Percentiles rank a stretch among this genome's conserved stretches.
Conservation (phyloP, 2,888 invertebrate genomes). For the Chymomyza caudatula region DNA sequence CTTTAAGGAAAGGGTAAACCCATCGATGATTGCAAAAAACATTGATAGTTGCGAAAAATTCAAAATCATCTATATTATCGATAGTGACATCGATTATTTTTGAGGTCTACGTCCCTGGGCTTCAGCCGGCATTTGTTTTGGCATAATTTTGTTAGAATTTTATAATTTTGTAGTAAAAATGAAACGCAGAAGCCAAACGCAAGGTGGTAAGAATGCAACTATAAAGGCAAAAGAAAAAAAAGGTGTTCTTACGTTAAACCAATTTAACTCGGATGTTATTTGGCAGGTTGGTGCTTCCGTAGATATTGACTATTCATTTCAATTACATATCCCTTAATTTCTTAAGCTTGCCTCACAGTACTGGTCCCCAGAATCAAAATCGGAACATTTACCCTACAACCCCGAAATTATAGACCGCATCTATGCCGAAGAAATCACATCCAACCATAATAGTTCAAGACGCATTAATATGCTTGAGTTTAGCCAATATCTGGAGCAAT, state of each 20-base stretch:
- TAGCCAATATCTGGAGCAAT: conserved; percentile 97
- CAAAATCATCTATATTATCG: too few species aligned
- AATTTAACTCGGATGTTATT: conserved; percentile 93
- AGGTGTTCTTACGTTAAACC: conserved; percentile 84
- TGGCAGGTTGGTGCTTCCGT: conserved; percentile 84
- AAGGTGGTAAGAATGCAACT: conserved; percentile 12
- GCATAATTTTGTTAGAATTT: conserved; percentile 7
- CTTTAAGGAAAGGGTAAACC: too few species aligned
- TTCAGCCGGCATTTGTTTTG: conserved; percentile 49
- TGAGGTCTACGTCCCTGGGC: conserved; percentile 9
- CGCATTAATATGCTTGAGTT: conserved; percentile 97
- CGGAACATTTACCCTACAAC: conserved; percentile 86
- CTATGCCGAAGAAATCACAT: conserved; percentile 91
- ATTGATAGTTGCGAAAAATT: too few species aligned
- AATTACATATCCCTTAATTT: conserved; percentile 19
- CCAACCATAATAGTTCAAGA: conserved; percentile 89
- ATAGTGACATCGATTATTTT: neutral
- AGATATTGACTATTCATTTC: conserved; percentile 10
- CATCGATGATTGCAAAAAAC: too few species aligned
- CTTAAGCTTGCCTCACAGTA: conserved; percentile 90
- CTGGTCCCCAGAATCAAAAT: conserved; percentile 92
- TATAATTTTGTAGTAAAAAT: conserved; percentile 28
- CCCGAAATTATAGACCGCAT: conserved; percentile 91
- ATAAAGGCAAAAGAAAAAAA: conserved; percentile 50
- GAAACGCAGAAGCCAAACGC: conserved; percentile 55